Base-by-base conservation (phyloP, 2,888 invertebrate genomes). In the Colostygia pectinataria region DNA sequence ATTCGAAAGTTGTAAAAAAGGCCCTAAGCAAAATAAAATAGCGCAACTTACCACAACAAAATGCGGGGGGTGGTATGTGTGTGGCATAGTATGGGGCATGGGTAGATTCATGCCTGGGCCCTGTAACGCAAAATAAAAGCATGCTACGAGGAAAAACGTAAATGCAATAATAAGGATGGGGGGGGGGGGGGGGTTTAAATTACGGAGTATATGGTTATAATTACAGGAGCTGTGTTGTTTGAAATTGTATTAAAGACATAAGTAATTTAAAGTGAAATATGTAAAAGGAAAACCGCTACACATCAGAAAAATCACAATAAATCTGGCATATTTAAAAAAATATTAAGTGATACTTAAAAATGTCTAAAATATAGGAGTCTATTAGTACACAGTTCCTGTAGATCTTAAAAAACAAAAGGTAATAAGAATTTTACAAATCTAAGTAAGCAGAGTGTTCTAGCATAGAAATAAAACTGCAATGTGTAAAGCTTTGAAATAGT, bases 51-150 rank as follows among this genome's bases (percentile, higher is more conserved):
- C 91, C 91, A 90, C 77, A 72, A 88, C 81, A 85, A 77, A 90
- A 89, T 90, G 90, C 80, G 90, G 89, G 81, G 90, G 83, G 68
- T 90, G 90, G 78, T 85, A 90, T 87, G 90, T 80, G 80, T 90
- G 90, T 75, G 89, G 85, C 85, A 88, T 79, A 79, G 90, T 89
- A 77, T 90, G 89, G 71, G 89, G 81, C 87, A 89, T 85, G 79
- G 88, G 77, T 75, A 90, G 78, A 67, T 74, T 79, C 89, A 91
- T 90, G 86, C 90, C 91, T 71, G 83, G 88, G 68, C 90, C 91
- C 91, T 90, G 90, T 64, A 90, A 79, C 84, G 78, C 85, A 81
- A 88, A 73, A 71, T 67, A 59, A 83, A 83, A 78, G 81, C 88
- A 89, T 88, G 87, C 88, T 84, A 83, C 77, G 74, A 80, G 79